Evolutionary conservation across 2,888 invertebrate genomes (phyloP).

Genomic region (Cerastis rubricosa): DNA sequence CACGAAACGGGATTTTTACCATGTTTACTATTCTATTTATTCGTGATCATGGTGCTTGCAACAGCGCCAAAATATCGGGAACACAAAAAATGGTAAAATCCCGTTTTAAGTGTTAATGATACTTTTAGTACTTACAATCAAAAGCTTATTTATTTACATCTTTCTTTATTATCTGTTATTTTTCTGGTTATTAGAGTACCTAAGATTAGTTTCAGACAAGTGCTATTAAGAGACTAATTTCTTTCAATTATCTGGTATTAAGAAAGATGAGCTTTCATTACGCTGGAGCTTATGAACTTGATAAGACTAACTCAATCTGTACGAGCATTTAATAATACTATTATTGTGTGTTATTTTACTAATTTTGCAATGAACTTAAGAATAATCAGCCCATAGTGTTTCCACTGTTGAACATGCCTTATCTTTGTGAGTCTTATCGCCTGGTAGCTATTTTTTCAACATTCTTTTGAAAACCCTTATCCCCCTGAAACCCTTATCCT

Average conservation of each 20-base stretch:
- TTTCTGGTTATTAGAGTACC: background rate
- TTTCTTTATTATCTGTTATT: background rate
- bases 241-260: slow-evolving; percentile 33
- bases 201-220: slow-evolving; percentile 9
- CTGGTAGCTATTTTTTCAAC: background rate
- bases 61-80: no score
- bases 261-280: slow-evolving; percentile 26
- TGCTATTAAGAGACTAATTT: slow-evolving; percentile 21
- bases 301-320: slow-evolving; percentile 13
- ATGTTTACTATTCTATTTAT: no score
- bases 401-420: background rate
- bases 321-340: background rate
- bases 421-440: background rate
- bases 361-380: background rate
- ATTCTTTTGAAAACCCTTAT: no score
- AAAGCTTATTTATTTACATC: background rate
- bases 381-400: background rate
- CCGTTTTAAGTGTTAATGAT: no score
- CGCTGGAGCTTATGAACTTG: background rate
- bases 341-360: background rate
- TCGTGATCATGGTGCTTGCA: no score
- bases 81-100: no score
- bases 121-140: background rate
- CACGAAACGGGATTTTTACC: no score
- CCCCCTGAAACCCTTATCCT: background rate